phyloP scores from a whole-genome alignment of 2,797 vertebrate species.

The Trichosurus vulpecula region DNA sequence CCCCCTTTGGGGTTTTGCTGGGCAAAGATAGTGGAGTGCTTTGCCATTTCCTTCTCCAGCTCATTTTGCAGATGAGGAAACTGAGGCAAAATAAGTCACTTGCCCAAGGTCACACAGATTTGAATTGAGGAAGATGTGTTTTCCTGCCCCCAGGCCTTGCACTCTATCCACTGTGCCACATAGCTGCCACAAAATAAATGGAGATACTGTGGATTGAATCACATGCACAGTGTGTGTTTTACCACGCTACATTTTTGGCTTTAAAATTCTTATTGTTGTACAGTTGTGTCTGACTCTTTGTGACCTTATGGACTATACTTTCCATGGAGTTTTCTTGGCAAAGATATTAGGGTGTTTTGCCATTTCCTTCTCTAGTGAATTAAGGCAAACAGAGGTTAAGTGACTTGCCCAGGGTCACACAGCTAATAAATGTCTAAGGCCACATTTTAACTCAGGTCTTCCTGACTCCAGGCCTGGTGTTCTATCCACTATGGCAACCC shows the following conservation, averaged over 20 bases:
- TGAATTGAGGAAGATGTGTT: background rate
- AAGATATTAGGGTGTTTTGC: background rate
- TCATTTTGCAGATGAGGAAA: background rate
- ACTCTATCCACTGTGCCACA: background rate
- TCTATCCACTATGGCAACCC: background rate
- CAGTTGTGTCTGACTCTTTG: background rate
- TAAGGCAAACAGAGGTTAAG: background rate
- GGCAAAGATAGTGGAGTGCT: background rate
- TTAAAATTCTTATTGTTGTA: background rate
- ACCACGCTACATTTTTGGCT: background rate
- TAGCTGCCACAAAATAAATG: background rate
- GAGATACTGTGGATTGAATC: background rate
- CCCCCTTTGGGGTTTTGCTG: background rate
- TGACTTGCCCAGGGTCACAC: background rate
- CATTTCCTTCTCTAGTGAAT: background rate
- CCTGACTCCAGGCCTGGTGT: background rate
- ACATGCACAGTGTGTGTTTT: background rate
- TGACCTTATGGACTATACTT: background rate
- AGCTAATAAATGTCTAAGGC: background rate
- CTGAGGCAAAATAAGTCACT: background rate
- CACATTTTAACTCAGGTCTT: background rate
- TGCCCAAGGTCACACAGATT: background rate
- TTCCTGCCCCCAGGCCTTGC: background rate
- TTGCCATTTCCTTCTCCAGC: background rate
- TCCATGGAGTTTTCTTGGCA: background rate